Percentiles rank a stretch among this genome's conserved stretches.
Conservation (phyloP, 2,113 vertebrate genomes). For the Beaufortia kweichowensis region DNA sequence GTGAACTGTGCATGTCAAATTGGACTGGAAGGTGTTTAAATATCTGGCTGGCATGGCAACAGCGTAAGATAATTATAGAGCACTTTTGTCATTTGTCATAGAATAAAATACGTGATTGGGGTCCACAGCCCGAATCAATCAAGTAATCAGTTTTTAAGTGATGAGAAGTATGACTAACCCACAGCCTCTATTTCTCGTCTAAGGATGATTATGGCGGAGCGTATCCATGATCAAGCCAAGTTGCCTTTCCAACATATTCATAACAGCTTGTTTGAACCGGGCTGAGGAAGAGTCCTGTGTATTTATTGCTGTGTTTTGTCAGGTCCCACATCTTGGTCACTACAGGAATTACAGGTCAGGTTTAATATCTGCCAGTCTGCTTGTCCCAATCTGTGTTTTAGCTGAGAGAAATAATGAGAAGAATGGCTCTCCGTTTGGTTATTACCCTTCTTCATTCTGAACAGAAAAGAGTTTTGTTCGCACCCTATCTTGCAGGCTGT, state of each 20-base stretch:
- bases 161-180: constrained; percentile 50
- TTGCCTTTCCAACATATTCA: constrained; percentile 51
- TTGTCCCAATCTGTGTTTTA: constrained; percentile 31
- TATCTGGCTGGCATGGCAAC: constrained; percentile 26
- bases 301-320: constrained; percentile 40
- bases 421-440: constrained; percentile 30
- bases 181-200: constrained; percentile 36
- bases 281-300: constrained; percentile 36
- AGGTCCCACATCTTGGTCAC: constrained; percentile 30
- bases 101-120: constrained; percentile 48
- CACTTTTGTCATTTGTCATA: constrained; percentile 40
- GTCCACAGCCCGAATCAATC: constrained; percentile 54
- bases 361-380: constrained; percentile 54
- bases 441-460: constrained; percentile 42
- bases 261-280: constrained; percentile 48
- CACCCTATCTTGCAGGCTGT: constrained; percentile 21
- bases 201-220: constrained; percentile 35
- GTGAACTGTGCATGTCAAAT: constrained; percentile 3
- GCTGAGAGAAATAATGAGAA: constrained; percentile 46
- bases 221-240: constrained; percentile 49
- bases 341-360: constrained; percentile 51
- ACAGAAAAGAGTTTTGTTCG: constrained; percentile 24
- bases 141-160: constrained; percentile 54
- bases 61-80: constrained; percentile 44
- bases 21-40: constrained; percentile 7